phyloP scores from a whole-genome alignment of 2,797 vertebrate genomes.

The Acanthornis magna region DNA sequence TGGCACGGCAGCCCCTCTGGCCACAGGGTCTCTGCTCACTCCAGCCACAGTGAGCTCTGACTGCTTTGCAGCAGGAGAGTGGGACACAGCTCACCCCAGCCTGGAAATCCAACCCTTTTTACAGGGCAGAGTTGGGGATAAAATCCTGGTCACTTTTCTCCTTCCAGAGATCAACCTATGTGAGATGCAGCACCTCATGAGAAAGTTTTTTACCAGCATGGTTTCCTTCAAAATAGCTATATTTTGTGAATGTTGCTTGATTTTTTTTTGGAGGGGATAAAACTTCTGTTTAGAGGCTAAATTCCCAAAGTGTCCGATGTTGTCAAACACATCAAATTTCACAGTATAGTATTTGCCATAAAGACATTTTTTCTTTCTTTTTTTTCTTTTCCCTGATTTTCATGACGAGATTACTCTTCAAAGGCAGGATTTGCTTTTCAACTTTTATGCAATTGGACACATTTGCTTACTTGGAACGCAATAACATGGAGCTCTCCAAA shows the following conservation, averaged over 20 bases:
- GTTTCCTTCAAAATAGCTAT: background rate
- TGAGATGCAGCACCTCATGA: fast-evolving
- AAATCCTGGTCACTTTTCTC: background rate
- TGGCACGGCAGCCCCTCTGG: background rate
- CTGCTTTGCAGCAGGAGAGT: background rate
- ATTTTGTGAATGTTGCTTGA: background rate
- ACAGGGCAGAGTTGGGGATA: background rate
- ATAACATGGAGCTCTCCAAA: background rate
- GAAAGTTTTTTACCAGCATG: background rate
- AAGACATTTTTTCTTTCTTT: background rate
- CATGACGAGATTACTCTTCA: background rate
- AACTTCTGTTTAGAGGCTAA: background rate
- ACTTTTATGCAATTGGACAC: background rate
- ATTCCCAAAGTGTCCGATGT: background rate
- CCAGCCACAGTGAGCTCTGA: fast-evolving
- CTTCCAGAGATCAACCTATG: background rate
- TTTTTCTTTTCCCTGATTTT: fast-evolving
- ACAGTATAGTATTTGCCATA: background rate
- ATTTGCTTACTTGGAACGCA: background rate
- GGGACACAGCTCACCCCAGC: background rate
- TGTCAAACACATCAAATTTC: conserved; percentile 15
- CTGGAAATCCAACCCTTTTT: background rate
- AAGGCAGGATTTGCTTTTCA: conserved; percentile 12
- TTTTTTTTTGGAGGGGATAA: background rate
- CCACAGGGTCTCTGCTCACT: fast-evolving